Evolutionary conservation across 2,888 invertebrate genomes (phyloP).

Genomic region (Dromius quadrimaculatus): DNA sequence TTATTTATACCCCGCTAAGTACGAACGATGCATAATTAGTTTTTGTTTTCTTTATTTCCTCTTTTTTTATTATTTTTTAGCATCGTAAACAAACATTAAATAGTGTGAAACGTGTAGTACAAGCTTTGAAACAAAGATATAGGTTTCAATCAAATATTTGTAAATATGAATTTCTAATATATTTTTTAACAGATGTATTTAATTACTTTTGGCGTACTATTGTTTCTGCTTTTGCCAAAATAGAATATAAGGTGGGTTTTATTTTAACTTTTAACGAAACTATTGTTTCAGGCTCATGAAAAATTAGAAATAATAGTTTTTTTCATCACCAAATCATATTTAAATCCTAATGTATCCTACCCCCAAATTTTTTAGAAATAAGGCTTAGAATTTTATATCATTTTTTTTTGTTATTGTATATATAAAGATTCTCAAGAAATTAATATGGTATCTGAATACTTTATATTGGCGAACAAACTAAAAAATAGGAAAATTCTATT

Average conservation of each 20-base stretch:
- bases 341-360: conserved; percentile 14
- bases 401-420: too few species aligned
- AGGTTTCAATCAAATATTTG: not conserved
- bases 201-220: conserved; percentile 6
- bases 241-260: not conserved
- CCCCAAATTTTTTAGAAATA: not conserved
- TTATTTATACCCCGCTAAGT: conserved; percentile 10
- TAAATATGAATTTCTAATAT: not conserved
- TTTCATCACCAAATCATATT: not conserved
- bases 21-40: not conserved
- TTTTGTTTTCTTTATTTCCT: conserved; percentile 1
- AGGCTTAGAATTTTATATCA: not conserved
- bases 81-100: conserved; percentile 31
- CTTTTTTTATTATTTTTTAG: conserved; percentile 18
- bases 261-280: conserved; percentile 2
- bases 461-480: not conserved
- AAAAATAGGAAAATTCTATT: not conserved
- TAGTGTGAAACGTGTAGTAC: conserved; percentile 2
- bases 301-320: not conserved
- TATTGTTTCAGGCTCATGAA: conserved; percentile 3
- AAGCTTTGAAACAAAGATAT: not conserved
- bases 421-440: too few species aligned
- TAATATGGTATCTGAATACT: too few species aligned
- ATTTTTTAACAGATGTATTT: conserved; percentile 25
- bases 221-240: conserved; percentile 7